Percentiles rank a stretch among this genome's conserved stretches.
These are phyloP conservation scores for Leptopilina syphax DNA, from an alignment of 2,888 invertebrate species.

Conservation along the genomic window DNA sequence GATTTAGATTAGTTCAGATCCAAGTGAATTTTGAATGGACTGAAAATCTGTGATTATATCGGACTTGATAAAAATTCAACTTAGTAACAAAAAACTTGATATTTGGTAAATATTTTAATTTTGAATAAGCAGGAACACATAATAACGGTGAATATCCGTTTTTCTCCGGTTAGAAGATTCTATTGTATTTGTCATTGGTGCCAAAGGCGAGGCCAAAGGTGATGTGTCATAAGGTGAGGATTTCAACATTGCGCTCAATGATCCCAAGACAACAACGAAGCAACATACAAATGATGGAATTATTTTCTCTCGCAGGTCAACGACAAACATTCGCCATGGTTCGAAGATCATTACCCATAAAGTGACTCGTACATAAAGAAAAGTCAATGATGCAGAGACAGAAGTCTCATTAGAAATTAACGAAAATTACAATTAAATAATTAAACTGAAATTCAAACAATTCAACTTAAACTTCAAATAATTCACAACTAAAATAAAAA, in stretches of 20 bases:
- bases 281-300: constrained; percentile 7
- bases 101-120: too few species aligned
- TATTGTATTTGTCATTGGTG: constrained; percentile 51
- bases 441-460: background rate
- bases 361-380: background rate
- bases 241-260: constrained; percentile 49
- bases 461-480: background rate
- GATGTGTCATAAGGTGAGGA: constrained; percentile 56
- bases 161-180: constrained; percentile 44
- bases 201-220: constrained; percentile 49
- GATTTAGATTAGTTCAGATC: too few species aligned
- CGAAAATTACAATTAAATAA: background rate
- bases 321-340: constrained; percentile 15
- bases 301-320: constrained; percentile 23
- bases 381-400: constrained; percentile 18
- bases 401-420: background rate
- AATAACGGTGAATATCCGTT: too few species aligned
- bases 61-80: too few species aligned
- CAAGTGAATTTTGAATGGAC: too few species aligned
- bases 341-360: constrained; percentile 25
- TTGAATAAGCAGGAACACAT: too few species aligned
- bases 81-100: too few species aligned
- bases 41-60: too few species aligned
- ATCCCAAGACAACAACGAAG: constrained; percentile 28
- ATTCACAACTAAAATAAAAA: too few species aligned